A percentile compares a stretch with the other conserved stretches of the same genome.
These are phyloP conservation scores for Mirounga angustirostris DNA, from an alignment of 2,113 vertebrate species.

Conservation along the genomic window DNA sequence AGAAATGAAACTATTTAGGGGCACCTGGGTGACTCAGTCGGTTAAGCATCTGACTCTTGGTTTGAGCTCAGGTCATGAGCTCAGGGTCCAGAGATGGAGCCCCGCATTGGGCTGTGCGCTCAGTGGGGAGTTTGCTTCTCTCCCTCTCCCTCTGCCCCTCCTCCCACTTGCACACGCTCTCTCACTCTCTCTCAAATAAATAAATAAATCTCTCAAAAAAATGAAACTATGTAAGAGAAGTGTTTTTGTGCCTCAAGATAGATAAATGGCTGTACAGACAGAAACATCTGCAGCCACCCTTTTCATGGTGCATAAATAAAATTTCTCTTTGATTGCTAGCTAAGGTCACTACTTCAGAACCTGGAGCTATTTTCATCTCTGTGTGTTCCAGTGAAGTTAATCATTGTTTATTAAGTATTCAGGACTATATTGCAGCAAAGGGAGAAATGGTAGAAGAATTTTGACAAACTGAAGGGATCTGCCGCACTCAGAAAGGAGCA, in stretches of 20 bases:
- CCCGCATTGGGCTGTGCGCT: not conserved
- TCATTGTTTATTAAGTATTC: not conserved
- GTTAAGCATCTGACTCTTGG: not conserved
- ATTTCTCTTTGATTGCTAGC: not conserved
- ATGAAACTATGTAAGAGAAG: not conserved
- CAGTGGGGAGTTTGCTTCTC: not conserved
- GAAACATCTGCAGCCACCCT: not conserved
- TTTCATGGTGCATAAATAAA: not conserved
- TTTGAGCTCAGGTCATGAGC: not conserved
- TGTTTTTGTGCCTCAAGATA: not conserved
- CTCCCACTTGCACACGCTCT: not conserved
- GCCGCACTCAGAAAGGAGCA: not conserved
- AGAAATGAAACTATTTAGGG: not conserved
- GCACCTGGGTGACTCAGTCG: not conserved
- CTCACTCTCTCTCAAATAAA: not conserved
- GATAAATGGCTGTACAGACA: not conserved
- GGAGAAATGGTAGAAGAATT: not conserved
- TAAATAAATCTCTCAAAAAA: conserved; percentile 15
- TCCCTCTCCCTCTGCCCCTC: not conserved
- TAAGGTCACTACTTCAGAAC: not conserved
- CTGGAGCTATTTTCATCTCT: conserved; percentile 1
- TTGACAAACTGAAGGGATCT: not conserved
- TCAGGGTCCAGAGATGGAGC: not conserved
- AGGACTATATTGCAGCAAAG: not conserved
- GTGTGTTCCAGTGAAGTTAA: not conserved